Percentiles rank a stretch among this genome's conserved stretches.
Conservation (phyloP, 2,113 vertebrate species). For the Saguinus midas region DNA sequence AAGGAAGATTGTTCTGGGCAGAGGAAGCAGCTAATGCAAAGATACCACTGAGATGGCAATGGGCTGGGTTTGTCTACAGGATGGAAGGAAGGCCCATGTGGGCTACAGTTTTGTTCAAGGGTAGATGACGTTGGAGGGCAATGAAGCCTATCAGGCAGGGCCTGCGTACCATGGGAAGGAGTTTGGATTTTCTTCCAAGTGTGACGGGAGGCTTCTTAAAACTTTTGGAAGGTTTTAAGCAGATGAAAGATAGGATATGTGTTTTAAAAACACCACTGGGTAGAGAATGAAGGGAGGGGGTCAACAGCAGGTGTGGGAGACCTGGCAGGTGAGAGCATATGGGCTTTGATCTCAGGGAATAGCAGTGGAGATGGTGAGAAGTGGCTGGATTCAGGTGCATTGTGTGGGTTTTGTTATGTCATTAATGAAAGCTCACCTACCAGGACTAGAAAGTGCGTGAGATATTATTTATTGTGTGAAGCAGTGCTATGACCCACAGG, state of each 20-base stretch:
- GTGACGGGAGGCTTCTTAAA: not conserved
- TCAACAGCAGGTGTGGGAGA: not conserved
- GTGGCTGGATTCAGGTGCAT: not conserved
- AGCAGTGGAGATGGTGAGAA: not conserved
- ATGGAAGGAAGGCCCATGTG: not conserved
- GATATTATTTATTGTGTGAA: not conserved
- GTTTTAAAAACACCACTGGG: not conserved
- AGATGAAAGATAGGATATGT: not conserved
- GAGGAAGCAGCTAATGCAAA: not conserved
- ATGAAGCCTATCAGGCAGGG: not conserved
- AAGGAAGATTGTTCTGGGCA: not conserved
- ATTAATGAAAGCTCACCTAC: not conserved
- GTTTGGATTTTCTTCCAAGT: not conserved
- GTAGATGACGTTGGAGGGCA: not conserved
- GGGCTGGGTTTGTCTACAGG: not conserved
- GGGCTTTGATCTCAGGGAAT: not conserved
- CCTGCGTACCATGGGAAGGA: not conserved
- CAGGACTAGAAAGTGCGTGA: not conserved
- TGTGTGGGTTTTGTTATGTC: not conserved
- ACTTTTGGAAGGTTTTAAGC: not conserved
- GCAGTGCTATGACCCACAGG: not conserved
- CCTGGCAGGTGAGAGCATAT: not conserved
- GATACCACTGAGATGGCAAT: not conserved
- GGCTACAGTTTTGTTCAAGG: not conserved
- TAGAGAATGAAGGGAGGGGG: not conserved